Percentiles rank a stretch among this genome's conserved stretches.
phyloP scores from a whole-genome alignment of 2,797 vertebrate genomes.

The Notamacropus eugenii region DNA sequence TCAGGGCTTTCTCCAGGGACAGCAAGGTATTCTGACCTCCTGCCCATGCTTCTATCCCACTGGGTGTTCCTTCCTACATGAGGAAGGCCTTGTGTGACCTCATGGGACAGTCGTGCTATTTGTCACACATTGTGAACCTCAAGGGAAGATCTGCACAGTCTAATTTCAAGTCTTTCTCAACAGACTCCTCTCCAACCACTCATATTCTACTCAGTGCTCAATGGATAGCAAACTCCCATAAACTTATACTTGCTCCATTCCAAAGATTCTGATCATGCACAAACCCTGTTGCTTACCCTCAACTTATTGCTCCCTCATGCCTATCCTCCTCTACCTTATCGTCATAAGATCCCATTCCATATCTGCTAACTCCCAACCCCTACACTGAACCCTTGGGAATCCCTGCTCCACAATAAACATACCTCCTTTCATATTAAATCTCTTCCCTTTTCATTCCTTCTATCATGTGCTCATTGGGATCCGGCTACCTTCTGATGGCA shows the following conservation, averaged over 20 bases:
- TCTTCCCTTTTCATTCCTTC: no score
- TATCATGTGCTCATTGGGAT: no score
- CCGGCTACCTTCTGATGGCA: no score
- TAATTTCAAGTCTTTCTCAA: not conserved
- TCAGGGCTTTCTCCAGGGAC: not conserved
- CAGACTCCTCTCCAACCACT: not conserved
- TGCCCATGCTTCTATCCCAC: not conserved
- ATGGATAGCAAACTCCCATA: not conserved
- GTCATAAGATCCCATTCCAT: no score
- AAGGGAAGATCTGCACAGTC: not conserved
- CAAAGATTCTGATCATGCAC: not conserved
- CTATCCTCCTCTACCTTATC: no score
- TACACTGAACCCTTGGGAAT: no score
- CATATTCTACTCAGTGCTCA: not conserved
- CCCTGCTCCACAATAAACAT: no score
- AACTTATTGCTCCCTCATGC: no score
- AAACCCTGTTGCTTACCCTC: no score
- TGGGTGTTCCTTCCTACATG: not conserved
- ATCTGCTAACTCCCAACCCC: no score
- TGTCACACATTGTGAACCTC: not conserved
- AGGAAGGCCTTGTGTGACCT: not conserved
- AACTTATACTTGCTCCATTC: not conserved
- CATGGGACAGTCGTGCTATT: not conserved
- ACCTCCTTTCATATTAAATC: no score
- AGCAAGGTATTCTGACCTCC: not conserved